Evolutionary conservation across 2,113 vertebrate genomes (phyloP), one percentile per base, ranked within the genome.

Genomic region (Paraplagusia blochii): DNA sequence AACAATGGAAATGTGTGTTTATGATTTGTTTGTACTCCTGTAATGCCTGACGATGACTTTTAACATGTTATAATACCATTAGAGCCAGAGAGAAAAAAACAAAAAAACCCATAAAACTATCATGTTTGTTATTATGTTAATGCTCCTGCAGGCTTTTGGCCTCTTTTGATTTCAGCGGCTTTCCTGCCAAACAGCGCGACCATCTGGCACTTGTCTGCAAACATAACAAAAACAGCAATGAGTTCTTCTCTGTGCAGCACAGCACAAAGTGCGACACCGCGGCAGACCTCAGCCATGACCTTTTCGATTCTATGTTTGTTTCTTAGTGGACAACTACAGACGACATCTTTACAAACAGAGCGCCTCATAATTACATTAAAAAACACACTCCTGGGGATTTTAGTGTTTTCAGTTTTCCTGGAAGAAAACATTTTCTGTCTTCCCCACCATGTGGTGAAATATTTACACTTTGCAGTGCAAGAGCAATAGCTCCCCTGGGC

Each of bases 311-410:
- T 54, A 44, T 54, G 39, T 44, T 19, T 4, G 7, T 46, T 53
- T 17, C 14, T 44, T 47, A 36, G 39, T 1, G 14, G 29, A 42
- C 43, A 44, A 29, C 22, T 29, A 29, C 22, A 29, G 22, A 29
- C 22, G 22, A 29, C 44, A 8, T 14, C 34, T 19, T 53, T 34
- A 13, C 40, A 53, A 14, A 48, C 58, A 18, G 19, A 52, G 70
- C 63, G 53, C 79, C 74, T 63, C 53, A 59, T 70, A 58, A 79
- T 69, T 64, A 59, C 66, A 66, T 57, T 63, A 76, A 80, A n/a
- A 71, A 86, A 77, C 69, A 63, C 48, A 73, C 70, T 76, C 68
- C 72, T 70, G 68, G 72, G 51, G 17, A 38, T 62, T 44, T 12
- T 15, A 8, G 53, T 81, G 72, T 83, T 66, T 77, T 67, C 60